Evolutionary conservation across 2,113 vertebrate genomes (phyloP).

Genomic region (Myodes glareolus): DNA sequence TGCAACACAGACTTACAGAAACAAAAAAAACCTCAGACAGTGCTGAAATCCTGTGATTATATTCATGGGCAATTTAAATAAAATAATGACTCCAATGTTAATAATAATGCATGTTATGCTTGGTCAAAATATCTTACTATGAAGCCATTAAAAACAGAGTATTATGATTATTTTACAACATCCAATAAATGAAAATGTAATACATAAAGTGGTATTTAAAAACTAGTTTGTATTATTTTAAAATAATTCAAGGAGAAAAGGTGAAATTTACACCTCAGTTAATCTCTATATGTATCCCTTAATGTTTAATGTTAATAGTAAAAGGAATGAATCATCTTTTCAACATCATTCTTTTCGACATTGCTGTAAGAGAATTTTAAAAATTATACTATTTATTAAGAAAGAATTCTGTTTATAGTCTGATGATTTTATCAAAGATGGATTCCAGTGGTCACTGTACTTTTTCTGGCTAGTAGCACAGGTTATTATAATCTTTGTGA

Average conservation of each 20-base stretch:
- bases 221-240: constrained; percentile 15
- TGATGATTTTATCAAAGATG: background rate
- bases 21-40: background rate
- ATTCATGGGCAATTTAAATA: constrained; percentile 19
- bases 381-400: background rate
- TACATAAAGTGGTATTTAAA: background rate
- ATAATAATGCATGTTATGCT: background rate
- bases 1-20: background rate
- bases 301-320: background rate
- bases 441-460: background rate
- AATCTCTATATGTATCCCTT: background rate
- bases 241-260: constrained; percentile 21
- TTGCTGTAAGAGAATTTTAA: background rate
- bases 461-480: background rate
- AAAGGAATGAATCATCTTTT: background rate
- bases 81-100: constrained; percentile 46
- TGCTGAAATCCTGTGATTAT: constrained; percentile 23
- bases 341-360: background rate
- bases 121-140: constrained; percentile 25
- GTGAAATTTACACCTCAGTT: background rate
- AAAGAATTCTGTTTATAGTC: background rate
- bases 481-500: background rate
- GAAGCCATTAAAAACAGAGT: background rate
- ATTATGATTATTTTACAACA: background rate
- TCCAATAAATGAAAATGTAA: background rate